Conservation (phyloP, 1,140 invertebrate genomes). For the Phocides pigmalion region DNA sequence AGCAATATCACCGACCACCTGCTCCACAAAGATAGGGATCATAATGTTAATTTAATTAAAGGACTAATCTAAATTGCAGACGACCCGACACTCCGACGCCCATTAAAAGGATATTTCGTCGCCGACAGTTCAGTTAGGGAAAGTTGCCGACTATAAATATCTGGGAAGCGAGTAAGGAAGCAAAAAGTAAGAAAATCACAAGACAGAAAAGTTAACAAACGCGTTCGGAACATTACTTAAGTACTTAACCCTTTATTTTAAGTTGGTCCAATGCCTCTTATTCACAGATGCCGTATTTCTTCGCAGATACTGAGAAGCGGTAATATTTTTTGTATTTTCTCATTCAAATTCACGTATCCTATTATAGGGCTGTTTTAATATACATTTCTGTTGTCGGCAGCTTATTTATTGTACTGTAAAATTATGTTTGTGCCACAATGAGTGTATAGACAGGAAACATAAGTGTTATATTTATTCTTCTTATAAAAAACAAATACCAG, state of each 20-base stretch:
- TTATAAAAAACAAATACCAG: too few species aligned
- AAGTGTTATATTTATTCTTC: too few species aligned
- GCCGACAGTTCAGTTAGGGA: conserved; percentile 64
- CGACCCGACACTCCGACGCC: conserved; percentile 73
- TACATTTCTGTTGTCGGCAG: too few species aligned
- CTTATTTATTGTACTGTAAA: too few species aligned
- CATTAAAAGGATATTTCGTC: conserved; percentile 81
- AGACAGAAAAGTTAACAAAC: conserved; percentile 17
- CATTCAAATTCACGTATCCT: neutral
- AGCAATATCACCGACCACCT: conserved; percentile 76
- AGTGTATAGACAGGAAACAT: too few species aligned
- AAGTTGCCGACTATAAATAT: conserved; percentile 77
- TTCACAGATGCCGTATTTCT: neutral
- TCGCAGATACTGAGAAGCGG: neutral
- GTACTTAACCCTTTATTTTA: conserved; percentile 16
- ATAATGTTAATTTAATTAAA: conserved; percentile 84
- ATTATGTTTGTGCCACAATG: too few species aligned
- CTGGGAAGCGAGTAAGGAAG: conserved; percentile 57
- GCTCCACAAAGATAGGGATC: conserved; percentile 77
- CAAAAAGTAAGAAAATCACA: conserved; percentile 49
- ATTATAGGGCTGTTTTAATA: too few species aligned
- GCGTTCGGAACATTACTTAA: conserved; percentile 21
- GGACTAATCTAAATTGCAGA: conserved; percentile 83
- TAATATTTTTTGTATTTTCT: conserved; percentile 1
- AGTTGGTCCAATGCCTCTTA: neutral